Percentiles rank a stretch among this genome's conserved stretches.
These are phyloP conservation scores for Mobula birostris DNA, from an alignment of 2,113 vertebrate genomes.

Conservation along the genomic window DNA sequence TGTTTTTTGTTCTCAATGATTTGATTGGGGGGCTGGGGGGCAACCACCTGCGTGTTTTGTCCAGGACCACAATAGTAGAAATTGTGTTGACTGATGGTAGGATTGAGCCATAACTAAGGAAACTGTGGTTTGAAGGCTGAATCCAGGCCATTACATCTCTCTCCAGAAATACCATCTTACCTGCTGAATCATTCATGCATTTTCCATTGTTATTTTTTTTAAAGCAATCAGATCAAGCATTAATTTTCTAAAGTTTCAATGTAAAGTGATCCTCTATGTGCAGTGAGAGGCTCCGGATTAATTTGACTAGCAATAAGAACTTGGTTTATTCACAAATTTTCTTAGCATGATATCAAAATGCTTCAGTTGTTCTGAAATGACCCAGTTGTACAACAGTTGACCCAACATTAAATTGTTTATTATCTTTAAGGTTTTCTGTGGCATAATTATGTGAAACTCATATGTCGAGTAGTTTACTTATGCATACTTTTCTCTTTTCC, in stretches of 20 bases:
- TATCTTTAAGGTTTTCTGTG: background rate
- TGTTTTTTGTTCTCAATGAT: background rate
- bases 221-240: too few species aligned
- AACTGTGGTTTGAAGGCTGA: too few species aligned
- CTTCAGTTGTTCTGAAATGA: constrained; percentile 11
- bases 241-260: too few species aligned
- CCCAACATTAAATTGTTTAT: constrained; percentile 7
- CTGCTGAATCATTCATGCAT: too few species aligned
- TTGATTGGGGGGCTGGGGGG: too few species aligned
- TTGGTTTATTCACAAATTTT: background rate
- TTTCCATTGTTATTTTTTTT: too few species aligned
- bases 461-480: background rate
- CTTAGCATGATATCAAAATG: constrained; percentile 11
- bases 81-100: too few species aligned
- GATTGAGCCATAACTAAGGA: too few species aligned
- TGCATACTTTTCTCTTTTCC: constrained; percentile 10
- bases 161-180: too few species aligned
- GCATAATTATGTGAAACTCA: background rate
- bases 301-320: background rate
- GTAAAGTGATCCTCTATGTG: background rate
- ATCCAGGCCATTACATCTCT: too few species aligned
- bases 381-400: background rate
- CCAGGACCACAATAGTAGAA: too few species aligned
- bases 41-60: too few species aligned
- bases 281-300: background rate